Base-by-base conservation (phyloP, 2,797 vertebrate species). In the Gymnoscopelus braueri region DNA sequence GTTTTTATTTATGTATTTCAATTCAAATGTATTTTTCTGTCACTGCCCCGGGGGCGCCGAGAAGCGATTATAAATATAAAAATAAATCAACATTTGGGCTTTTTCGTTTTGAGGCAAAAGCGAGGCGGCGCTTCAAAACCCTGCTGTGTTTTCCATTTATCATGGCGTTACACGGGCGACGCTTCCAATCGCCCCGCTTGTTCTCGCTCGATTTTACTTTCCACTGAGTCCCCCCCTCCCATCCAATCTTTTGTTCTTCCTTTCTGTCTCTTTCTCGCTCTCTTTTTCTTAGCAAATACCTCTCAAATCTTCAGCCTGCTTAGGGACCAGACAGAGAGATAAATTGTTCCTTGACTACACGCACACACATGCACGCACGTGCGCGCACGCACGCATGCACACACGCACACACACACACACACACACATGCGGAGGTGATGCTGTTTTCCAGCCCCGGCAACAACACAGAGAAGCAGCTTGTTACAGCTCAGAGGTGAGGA, bases 261-360 rank as follows among this genome's bases (percentile, higher is more conserved):
- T 24, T 23, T 49, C n/a, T n/a, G 14, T 56, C 14, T 2, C 23
- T 29, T 10, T 10, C 55, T 39, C 14, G 55, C 8, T 52, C 2
- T 5, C 5, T 23, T 5, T 60, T 15, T 24, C 35, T 60, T 15
- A 12, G n/a, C n/a, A 60, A 60, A 60, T 51, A 14, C 26, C 19
- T 49, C 35, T 47, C 56, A n/a, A 58, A 39, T 61, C 44, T 61
- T 53, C 14, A 50, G 32, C 44, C 9, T 48, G 54, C 48, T 58
- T 10, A 2, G 64, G 53, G 35, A 55, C n/a, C 13, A 69, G 5
- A 55, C 2, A 23, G 48, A 4, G 55, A 51, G 14, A 61, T 48
- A 60, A 19, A 65, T 23, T 47, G 51, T 55, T 55, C 23, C 15
- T 61, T 35, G 60, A 26, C 55, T 11, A 60, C 35, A 24, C 44